Percentiles rank a stretch among this genome's conserved stretches.
Conservation (phyloP, 1,140 invertebrate species). For the Chrysomallon squamiferum region DNA sequence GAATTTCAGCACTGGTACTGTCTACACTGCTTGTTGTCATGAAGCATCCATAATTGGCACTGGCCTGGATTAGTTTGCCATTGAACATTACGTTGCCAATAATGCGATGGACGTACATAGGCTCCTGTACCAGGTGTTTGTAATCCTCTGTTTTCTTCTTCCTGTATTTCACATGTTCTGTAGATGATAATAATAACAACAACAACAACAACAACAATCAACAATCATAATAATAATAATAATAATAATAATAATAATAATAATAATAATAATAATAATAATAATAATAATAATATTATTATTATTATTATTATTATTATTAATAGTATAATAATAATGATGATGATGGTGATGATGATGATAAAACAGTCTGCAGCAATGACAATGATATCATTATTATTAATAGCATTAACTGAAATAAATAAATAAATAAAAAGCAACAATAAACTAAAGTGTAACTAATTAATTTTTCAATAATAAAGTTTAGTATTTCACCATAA, state of each 20-base stretch:
- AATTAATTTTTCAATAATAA: neutral
- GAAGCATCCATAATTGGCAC: slow-evolving; percentile 59
- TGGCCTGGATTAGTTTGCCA: slow-evolving; percentile 58
- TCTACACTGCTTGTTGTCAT: slow-evolving; percentile 54
- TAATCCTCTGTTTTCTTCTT: slow-evolving; percentile 47
- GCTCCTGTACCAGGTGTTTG: slow-evolving; percentile 47
- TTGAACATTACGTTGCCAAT: slow-evolving; percentile 61
- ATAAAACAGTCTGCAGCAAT: no score
- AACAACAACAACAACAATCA: neutral
- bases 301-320: no score
- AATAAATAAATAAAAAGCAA: no score
- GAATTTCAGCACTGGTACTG: slow-evolving; percentile 36
- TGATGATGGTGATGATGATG: no score
- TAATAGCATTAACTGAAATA: no score
- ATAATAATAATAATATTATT: no score
- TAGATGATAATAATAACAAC: neutral
- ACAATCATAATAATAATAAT: no score
- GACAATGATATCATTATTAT: no score
- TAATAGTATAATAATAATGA: no score
- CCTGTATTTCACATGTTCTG: slow-evolving; percentile 53
- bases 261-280: no score
- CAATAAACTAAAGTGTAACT: no score
- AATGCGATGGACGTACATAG: slow-evolving; percentile 42
- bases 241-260: no score
- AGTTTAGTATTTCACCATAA: slow-evolving; percentile 43